A percentile compares a stretch with the other conserved stretches of the same genome.
Evolutionary conservation across 2,888 invertebrate species (phyloP).

Genomic region (Punctoribates punctum): DNA sequence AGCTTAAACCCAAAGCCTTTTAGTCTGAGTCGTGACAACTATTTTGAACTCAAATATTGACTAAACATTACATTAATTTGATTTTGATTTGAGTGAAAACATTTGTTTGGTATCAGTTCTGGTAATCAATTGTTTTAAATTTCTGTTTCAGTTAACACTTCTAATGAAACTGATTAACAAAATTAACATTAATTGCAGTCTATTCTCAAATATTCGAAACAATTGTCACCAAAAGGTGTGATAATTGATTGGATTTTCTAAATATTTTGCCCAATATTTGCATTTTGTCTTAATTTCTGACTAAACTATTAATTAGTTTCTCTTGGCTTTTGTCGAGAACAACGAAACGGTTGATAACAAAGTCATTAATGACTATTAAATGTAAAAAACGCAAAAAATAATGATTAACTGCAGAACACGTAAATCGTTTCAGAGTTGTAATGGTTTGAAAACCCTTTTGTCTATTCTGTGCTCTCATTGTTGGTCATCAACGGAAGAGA

Average conservation of each 20-base stretch:
- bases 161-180: too few relatives aligned
- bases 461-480: neutral
- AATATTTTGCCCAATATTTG: neutral
- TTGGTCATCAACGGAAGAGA: neutral
- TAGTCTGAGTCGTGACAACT: neutral
- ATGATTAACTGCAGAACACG: neutral
- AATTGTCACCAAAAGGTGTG: too few relatives aligned
- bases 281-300: constrained; percentile 1
- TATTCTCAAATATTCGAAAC: too few relatives aligned
- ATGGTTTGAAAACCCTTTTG: neutral
- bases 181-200: too few relatives aligned
- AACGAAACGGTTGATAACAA: neutral
- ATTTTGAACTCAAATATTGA: constrained; percentile 22
- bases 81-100: neutral
- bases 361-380: constrained; percentile 1
- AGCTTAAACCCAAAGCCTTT: neutral
- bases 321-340: neutral
- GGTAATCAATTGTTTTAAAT: neutral
- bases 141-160: too few relatives aligned
- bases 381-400: neutral
- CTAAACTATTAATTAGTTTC: neutral
- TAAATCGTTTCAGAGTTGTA: neutral
- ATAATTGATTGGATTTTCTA: neutral
- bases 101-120: neutral
- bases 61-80: neutral